phyloP scores from a whole-genome alignment of 2,888 invertebrate genomes.

The Apocheima hispidaria region DNA sequence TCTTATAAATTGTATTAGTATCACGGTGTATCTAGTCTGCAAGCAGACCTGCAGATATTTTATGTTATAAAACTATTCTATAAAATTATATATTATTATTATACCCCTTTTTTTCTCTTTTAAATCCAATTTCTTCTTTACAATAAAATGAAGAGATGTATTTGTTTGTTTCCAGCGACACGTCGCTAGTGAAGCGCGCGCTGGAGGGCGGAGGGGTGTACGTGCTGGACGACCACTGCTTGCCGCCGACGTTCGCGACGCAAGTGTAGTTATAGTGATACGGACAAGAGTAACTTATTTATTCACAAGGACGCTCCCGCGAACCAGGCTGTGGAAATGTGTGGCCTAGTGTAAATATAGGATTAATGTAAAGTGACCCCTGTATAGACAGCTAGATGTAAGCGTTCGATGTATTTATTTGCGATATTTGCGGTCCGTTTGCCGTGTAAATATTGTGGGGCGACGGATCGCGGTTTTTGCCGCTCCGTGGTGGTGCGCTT shows the following conservation, averaged over 20 bases:
- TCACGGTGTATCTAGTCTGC: too few relatives aligned
- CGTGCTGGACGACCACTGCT: conserved; percentile 92
- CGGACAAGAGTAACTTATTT: conserved; percentile 71
- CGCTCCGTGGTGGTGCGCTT: conserved; percentile 35
- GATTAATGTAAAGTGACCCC: conserved; percentile 82
- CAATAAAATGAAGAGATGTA: conserved; percentile 38
- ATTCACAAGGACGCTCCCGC: conserved; percentile 81
- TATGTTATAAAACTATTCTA: too few relatives aligned
- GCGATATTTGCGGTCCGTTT: conserved; percentile 80
- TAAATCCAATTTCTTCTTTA: not conserved
- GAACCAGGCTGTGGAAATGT: conserved; percentile 71
- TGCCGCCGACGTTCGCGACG: conserved; percentile 91
- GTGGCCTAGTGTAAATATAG: conserved; percentile 84
- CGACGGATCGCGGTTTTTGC: conserved; percentile 63
- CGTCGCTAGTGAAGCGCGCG: conserved; percentile 90
- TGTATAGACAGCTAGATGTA: conserved; percentile 84
- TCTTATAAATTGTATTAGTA: too few relatives aligned
- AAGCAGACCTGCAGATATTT: too few relatives aligned
- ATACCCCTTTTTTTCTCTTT: too few relatives aligned
- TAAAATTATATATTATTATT: too few relatives aligned
- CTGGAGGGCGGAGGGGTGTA: conserved; percentile 89
- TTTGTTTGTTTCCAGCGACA: conserved; percentile 86
- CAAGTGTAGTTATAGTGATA: conserved; percentile 88
- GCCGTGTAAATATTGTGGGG: conserved; percentile 80
- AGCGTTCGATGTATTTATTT: conserved; percentile 84